A percentile compares a stretch with the other conserved stretches of the same genome.
phyloP scores from a whole-genome alignment of 2,888 invertebrate genomes.

The Zygaena filipendulae region DNA sequence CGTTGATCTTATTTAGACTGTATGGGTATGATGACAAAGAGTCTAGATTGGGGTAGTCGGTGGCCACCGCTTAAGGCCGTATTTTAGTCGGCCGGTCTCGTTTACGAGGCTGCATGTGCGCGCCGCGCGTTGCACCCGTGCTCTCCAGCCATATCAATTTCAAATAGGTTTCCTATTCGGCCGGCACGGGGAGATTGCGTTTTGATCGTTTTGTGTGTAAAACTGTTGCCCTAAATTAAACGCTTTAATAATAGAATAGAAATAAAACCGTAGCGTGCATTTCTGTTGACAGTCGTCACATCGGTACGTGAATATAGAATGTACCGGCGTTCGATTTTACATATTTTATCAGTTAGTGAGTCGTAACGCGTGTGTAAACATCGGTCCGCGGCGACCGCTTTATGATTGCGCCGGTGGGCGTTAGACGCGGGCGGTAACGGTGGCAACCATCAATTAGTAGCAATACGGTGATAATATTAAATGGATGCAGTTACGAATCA shows the following conservation, averaged over 20 bases:
- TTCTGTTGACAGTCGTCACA: constrained; percentile 42
- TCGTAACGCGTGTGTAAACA: constrained; percentile 36
- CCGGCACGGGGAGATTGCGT: constrained; percentile 52
- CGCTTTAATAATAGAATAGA: constrained; percentile 64
- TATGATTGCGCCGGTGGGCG: background rate
- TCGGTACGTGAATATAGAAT: constrained; percentile 28
- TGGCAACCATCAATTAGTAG: too few species aligned
- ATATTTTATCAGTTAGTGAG: constrained; percentile 44
- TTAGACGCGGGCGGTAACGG: background rate
- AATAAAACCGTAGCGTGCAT: constrained; percentile 41
- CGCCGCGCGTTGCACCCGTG: constrained; percentile 49
- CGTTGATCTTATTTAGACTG: constrained; percentile 22
- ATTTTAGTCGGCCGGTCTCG: constrained; percentile 32
- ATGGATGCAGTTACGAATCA: too few species aligned
- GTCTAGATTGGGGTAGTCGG: constrained; percentile 22
- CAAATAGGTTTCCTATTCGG: constrained; percentile 64
- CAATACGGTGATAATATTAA: too few species aligned
- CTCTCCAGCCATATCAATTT: constrained; percentile 68
- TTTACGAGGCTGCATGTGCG: constrained; percentile 61
- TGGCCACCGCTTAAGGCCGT: constrained; percentile 25
- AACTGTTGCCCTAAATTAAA: constrained; percentile 66
- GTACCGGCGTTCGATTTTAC: constrained; percentile 29
- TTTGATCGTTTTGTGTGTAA: constrained; percentile 64
- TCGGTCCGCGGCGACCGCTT: constrained; percentile 12
- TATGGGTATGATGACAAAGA: constrained; percentile 25